phyloP scores from a whole-genome alignment of 2,888 invertebrate genomes.

The Microctonus brassicae region DNA sequence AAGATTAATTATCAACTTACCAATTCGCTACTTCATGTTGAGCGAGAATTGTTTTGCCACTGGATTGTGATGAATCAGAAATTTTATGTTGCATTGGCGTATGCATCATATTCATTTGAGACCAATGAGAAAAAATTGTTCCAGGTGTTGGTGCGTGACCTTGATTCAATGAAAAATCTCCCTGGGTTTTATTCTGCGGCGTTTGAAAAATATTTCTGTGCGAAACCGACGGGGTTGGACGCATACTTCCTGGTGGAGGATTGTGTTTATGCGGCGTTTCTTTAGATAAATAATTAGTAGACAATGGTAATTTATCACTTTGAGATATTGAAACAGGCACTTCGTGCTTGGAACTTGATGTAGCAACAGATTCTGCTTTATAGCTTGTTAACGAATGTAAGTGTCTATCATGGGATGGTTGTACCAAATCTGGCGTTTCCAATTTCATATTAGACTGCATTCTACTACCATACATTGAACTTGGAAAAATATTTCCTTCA shows the following conservation, averaged over 20 bases:
- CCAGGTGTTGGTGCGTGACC: conserved; percentile 56
- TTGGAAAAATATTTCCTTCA: neutral
- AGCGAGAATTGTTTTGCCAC: conserved; percentile 44
- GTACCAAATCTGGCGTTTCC: neutral
- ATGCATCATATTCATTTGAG: conserved; percentile 48
- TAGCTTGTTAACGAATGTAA: neutral
- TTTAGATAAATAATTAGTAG: conserved; percentile 27
- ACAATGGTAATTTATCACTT: neutral
- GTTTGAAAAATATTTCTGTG: conserved; percentile 61
- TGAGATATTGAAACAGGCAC: neutral
- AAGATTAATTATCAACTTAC: conserved; percentile 17
- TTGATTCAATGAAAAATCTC: conserved; percentile 42
- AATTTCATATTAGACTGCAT: conserved; percentile 23
- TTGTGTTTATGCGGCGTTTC: conserved; percentile 62
- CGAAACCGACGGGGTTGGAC: conserved; percentile 57
- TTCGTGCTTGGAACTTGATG: neutral
- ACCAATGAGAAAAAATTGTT: conserved; percentile 55
- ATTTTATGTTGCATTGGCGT: conserved; percentile 53
- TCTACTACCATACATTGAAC: neutral
- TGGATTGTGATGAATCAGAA: conserved; percentile 46
- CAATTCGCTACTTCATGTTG: conserved; percentile 35
- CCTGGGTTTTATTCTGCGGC: conserved; percentile 53
- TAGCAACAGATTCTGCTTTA: conserved; percentile 1
- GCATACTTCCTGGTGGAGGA: conserved; percentile 40
- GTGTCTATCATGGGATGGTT: conserved; percentile 17